Percentiles rank a stretch among this genome's conserved stretches.
These are phyloP conservation scores for Steinernema hermaphroditum DNA, from an alignment of 2,888 invertebrate species.

Conservation along the genomic window DNA sequence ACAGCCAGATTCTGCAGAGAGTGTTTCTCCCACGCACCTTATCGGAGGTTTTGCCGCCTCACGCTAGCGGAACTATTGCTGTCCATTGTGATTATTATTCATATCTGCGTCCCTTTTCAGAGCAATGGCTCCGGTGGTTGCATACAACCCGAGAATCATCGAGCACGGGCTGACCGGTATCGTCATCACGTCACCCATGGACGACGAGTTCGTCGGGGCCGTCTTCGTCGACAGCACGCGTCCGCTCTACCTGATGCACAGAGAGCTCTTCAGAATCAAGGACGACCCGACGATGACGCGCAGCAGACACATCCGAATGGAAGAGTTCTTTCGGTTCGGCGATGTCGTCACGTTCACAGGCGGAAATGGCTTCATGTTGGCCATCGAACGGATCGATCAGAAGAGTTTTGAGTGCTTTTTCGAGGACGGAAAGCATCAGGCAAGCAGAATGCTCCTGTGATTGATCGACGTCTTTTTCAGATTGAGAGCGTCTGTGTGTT, in stretches of 20 bases:
- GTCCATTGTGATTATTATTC: too few species aligned
- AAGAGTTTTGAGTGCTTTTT: not conserved
- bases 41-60: too few species aligned
- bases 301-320: constrained; percentile 20
- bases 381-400: constrained; percentile 1
- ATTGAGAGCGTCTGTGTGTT: not conserved
- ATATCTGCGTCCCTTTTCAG: too few species aligned
- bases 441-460: not conserved
- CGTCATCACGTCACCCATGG: not conserved
- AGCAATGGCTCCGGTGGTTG: too few species aligned
- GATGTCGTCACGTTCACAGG: not conserved
- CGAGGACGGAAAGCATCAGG: not conserved
- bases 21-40: too few species aligned
- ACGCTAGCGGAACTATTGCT: too few species aligned
- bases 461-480: not conserved
- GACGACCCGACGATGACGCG: not conserved
- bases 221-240: not conserved
- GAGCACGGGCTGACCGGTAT: not conserved
- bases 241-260: not conserved
- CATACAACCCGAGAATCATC: too few species aligned
- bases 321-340: constrained; percentile 10
- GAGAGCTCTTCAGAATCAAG: not conserved
- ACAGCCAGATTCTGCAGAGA: too few species aligned
- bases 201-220: not conserved
- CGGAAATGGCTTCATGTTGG: constrained; percentile 12